Conservation (phyloP, 1,140 invertebrate species). For the Sweltsa coloradensis region DNA sequence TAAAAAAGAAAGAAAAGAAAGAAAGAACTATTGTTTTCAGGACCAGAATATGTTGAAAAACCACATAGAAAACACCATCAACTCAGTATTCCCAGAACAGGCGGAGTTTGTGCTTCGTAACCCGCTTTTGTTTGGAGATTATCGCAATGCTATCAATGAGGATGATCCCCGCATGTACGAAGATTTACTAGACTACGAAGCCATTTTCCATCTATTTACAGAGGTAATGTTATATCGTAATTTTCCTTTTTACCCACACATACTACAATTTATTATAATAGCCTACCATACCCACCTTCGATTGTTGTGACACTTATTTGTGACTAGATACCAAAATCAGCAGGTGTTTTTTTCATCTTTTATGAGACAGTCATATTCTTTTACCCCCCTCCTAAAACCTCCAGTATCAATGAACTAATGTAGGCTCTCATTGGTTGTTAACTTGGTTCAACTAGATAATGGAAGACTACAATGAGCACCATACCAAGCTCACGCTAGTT, state of each 20-base stretch:
- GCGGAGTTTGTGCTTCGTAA: slow-evolving; percentile 59
- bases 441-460: slow-evolving; percentile 69
- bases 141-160: slow-evolving; percentile 67
- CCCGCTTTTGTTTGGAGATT: slow-evolving; percentile 79
- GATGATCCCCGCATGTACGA: slow-evolving; percentile 70
- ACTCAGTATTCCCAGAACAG: slow-evolving; percentile 31
- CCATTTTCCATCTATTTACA: slow-evolving; percentile 71
- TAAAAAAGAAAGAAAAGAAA: too few relatives aligned
- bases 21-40: slow-evolving; percentile 22
- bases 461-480: slow-evolving; percentile 66
- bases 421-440: too few relatives aligned
- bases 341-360: too few relatives aligned
- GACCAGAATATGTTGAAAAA: slow-evolving; percentile 35
- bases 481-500: slow-evolving; percentile 57
- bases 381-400: too few relatives aligned
- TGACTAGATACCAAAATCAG: too few relatives aligned
- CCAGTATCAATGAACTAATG: too few relatives aligned
- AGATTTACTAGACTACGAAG: slow-evolving; percentile 78
- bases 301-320: slow-evolving; percentile 3
- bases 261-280: too few relatives aligned
- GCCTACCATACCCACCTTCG: background rate
- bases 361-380: too few relatives aligned
- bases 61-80: slow-evolving; percentile 36
- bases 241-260: too few relatives aligned
- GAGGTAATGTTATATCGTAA: slow-evolving; percentile 3